These are phyloP conservation scores for Papilio dardanus DNA, from an alignment of 1,140 invertebrate genomes.

Conservation along the genomic window DNA sequence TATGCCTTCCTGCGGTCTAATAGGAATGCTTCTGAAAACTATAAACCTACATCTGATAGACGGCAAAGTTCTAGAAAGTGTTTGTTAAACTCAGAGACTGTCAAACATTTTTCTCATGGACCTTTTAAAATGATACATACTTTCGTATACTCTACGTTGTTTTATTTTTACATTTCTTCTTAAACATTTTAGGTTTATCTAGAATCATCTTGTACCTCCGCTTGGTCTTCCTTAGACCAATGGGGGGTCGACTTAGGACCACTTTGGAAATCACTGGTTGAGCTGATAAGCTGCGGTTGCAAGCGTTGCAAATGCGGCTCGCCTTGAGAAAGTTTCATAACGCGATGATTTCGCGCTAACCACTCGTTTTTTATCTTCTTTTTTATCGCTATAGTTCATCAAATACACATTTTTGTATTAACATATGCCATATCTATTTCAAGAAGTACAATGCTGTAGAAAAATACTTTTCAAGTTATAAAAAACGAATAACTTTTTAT, in stretches of 20 bases:
- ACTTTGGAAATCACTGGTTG: conserved; percentile 1
- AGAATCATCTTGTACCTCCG: background rate
- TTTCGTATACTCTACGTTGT: background rate
- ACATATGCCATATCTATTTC: background rate
- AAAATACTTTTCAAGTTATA: conserved; percentile 6
- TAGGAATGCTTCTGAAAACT: conserved; percentile 60
- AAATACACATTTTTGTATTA: conserved; percentile 23
- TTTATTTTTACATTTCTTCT: background rate
- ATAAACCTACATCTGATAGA: conserved; percentile 69
- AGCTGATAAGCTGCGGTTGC: conserved; percentile 13
- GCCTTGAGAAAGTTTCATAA: conserved; percentile 25
- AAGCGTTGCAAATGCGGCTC: conserved; percentile 15
- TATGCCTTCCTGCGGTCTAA: conserved; percentile 38
- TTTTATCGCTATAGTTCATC: conserved; percentile 22
- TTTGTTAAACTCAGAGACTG: background rate
- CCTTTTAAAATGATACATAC: background rate
- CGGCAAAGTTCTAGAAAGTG: conserved; percentile 25
- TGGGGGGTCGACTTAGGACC: background rate
- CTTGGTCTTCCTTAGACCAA: background rate
- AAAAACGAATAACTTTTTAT: conserved; percentile 4
- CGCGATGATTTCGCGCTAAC: conserved; percentile 22
- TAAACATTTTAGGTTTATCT: background rate
- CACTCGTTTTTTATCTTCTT: background rate
- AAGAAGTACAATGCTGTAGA: background rate
- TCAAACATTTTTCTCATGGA: background rate